phyloP scores from a whole-genome alignment of 2,888 invertebrate species.

The Digitonthophagus gazella region DNA sequence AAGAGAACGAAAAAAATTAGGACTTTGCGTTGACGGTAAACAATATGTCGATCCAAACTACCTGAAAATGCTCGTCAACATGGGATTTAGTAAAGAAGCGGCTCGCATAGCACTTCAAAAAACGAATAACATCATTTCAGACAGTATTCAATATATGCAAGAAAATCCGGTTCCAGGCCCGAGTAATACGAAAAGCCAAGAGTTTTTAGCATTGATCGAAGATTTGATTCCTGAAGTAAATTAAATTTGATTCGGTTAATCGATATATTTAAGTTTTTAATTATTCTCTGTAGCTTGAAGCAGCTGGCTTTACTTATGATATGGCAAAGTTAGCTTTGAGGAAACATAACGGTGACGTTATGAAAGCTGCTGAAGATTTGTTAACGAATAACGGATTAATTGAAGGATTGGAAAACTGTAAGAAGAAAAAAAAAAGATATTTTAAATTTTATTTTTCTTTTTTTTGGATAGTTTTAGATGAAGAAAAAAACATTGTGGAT shows the following conservation, averaged over 20 bases:
- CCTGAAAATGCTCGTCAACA: constrained; percentile 58
- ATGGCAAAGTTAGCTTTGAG: constrained; percentile 58
- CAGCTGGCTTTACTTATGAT: constrained; percentile 61
- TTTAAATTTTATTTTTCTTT: constrained; percentile 6
- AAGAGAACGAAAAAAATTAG: constrained; percentile 56
- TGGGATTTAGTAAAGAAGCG: constrained; percentile 66
- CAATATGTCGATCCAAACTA: constrained; percentile 55
- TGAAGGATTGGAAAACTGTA: constrained; percentile 36
- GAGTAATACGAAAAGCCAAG: constrained; percentile 47
- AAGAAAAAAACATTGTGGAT: constrained; percentile 21
- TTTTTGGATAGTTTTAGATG: constrained; percentile 6
- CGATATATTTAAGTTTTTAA: constrained; percentile 8
- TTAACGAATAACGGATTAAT: constrained; percentile 50
- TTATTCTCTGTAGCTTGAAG: constrained; percentile 50
- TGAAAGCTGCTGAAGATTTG: constrained; percentile 60
- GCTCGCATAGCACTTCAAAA: constrained; percentile 63
- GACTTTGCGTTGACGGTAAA: constrained; percentile 61
- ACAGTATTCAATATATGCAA: constrained; percentile 64
- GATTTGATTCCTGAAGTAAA: constrained; percentile 46
- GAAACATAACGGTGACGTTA: constrained; percentile 56
- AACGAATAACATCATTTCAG: constrained; percentile 67
- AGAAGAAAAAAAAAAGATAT: background rate
- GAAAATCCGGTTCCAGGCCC: constrained; percentile 56
- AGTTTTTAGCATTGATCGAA: constrained; percentile 43
- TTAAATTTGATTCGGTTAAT: background rate